phyloP scores from a whole-genome alignment of 2,888 invertebrate genomes.

The Ophioninae sp. region DNA sequence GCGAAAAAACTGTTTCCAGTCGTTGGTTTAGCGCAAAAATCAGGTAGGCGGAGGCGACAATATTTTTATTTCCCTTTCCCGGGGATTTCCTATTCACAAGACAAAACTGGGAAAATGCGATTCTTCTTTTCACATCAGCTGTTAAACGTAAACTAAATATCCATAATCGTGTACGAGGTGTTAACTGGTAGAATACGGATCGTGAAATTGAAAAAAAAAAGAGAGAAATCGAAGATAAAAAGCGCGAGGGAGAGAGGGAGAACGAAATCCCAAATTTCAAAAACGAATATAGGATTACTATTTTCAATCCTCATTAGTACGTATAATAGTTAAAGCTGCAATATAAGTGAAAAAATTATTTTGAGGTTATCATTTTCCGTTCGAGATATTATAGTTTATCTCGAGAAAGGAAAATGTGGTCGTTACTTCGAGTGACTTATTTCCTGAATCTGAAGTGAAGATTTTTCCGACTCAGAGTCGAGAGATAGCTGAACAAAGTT shows the following conservation, averaged over 20 bases:
- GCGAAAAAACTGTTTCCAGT: neutral
- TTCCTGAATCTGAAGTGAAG: neutral
- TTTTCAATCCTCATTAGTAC: neutral
- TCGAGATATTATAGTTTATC: neutral
- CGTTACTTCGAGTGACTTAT: neutral
- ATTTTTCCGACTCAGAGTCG: neutral
- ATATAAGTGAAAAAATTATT: neutral
- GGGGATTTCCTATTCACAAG: neutral
- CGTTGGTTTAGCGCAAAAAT: neutral
- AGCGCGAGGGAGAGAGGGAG: neutral
- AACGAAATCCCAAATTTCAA: neutral
- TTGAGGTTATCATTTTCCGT: neutral
- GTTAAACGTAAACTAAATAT: neutral
- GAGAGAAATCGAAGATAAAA: neutral
- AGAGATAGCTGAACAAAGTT: neutral
- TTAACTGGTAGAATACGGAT: neutral
- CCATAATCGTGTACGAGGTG: neutral
- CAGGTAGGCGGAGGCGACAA: neutral
- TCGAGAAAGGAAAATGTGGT: neutral
- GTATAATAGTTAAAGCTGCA: neutral
- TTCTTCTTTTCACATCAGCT: neutral
- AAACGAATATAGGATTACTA: neutral
- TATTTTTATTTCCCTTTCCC: neutral
- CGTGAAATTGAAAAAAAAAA: neutral
- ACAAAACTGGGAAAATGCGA: neutral